Evolutionary conservation across 2,888 invertebrate genomes (phyloP).

Genomic region (Exephanes ischioxanthus): DNA sequence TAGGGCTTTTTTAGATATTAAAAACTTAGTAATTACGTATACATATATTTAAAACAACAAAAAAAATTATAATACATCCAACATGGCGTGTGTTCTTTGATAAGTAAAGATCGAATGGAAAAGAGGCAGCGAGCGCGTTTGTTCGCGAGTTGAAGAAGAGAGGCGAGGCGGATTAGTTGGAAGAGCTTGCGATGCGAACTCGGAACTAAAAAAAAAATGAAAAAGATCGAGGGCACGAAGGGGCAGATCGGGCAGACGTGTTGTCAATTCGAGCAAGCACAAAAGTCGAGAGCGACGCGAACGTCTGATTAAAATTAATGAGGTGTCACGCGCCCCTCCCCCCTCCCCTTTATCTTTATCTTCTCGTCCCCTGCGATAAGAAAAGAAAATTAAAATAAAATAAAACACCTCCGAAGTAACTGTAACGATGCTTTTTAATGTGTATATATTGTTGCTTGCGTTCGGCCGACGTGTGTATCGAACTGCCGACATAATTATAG

Average conservation of each 20-base stretch:
- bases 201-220: neutral
- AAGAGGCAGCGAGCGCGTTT: constrained; percentile 18
- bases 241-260: constrained; percentile 60
- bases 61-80: constrained; percentile 47
- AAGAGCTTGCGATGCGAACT: neutral
- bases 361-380: constrained; percentile 60
- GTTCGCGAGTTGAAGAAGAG: neutral
- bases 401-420: constrained; percentile 55
- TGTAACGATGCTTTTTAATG: constrained; percentile 79
- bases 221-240: neutral
- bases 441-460: constrained; percentile 82
- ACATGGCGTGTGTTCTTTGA: constrained; percentile 62
- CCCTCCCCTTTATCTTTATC: constrained; percentile 52
- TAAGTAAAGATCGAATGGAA: constrained; percentile 37
- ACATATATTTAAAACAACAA: constrained; percentile 7
- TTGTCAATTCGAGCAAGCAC: constrained; percentile 72
- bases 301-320: constrained; percentile 47
- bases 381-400: constrained; percentile 53
- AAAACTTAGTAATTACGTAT: constrained; percentile 54
- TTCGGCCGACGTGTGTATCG: constrained; percentile 76
- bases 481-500: constrained; percentile 64
- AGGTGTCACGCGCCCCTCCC: constrained; percentile 42
- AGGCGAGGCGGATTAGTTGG: neutral
- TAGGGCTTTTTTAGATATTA: constrained; percentile 67
- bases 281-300: constrained; percentile 50